A percentile compares a stretch with the other conserved stretches of the same genome.
phyloP scores from a whole-genome alignment of 1,140 invertebrate species.

The Megalopta genalis region DNA sequence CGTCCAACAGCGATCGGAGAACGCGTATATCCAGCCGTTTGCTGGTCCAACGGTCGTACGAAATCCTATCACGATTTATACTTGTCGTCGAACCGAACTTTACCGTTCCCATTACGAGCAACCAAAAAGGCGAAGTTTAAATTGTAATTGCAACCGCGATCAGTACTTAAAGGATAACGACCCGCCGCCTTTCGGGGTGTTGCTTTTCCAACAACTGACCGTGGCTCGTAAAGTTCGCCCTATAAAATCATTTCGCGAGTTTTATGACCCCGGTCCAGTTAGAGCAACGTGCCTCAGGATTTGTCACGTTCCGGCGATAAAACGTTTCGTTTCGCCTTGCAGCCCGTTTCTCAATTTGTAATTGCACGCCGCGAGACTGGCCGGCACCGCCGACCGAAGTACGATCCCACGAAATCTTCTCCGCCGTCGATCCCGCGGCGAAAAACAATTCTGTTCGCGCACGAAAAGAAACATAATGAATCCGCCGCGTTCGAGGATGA shows the following conservation, averaged over 20 bases:
- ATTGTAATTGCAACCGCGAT: background rate
- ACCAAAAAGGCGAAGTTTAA: background rate
- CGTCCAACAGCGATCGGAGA: too few relatives aligned
- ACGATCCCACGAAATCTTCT: background rate
- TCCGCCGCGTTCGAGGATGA: too few relatives aligned
- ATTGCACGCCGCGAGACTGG: background rate
- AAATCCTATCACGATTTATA: too few relatives aligned
- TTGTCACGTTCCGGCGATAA: conserved; percentile 38
- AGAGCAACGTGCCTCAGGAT: conserved; percentile 21
- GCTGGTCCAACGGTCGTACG: too few relatives aligned
- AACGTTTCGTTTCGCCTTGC: conserved; percentile 3
- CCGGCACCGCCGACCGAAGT: background rate
- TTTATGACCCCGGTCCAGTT: conserved; percentile 25
- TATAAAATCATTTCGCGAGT: conserved; percentile 35
- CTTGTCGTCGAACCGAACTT: too few relatives aligned
- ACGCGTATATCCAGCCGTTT: too few relatives aligned
- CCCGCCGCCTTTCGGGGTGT: background rate
- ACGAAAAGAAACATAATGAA: too few relatives aligned
- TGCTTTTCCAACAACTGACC: background rate
- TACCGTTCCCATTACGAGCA: too few relatives aligned
- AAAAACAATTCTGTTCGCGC: too few relatives aligned
- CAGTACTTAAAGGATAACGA: background rate
- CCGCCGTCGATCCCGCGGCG: background rate
- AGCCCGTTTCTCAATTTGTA: conserved; percentile 27
- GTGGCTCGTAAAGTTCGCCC: conserved; percentile 3